A percentile compares a stretch with the other conserved stretches of the same genome.
phyloP scores from a whole-genome alignment of 2,888 invertebrate species.

The Aspidapion aeneum region DNA sequence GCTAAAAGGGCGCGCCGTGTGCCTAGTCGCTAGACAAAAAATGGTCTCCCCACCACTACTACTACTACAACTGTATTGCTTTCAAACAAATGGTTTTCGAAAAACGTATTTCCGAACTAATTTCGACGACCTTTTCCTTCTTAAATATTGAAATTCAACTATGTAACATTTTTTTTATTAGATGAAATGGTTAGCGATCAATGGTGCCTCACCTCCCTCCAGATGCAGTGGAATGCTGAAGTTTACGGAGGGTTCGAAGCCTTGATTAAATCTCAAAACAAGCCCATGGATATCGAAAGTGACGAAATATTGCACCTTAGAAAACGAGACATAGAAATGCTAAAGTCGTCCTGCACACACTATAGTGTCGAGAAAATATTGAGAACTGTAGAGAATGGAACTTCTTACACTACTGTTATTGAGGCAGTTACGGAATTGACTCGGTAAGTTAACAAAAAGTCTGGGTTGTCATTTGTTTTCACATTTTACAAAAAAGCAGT shows the following conservation, averaged over 20 bases:
- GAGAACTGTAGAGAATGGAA: constrained; percentile 60
- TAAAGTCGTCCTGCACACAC: constrained; percentile 54
- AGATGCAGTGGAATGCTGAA: constrained; percentile 48
- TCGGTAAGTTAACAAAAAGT: constrained; percentile 47
- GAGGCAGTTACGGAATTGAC: constrained; percentile 55
- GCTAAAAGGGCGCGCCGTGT: too few relatives aligned
- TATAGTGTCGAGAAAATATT: constrained; percentile 54
- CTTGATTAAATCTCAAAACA: constrained; percentile 37
- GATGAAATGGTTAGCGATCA: constrained; percentile 35
- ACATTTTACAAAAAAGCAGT: too few relatives aligned
- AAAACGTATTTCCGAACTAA: too few relatives aligned
- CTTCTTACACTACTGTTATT: constrained; percentile 56
- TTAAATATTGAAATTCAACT: too few relatives aligned
- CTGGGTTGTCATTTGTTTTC: neutral
- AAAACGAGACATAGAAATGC: constrained; percentile 48
- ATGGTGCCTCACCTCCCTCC: constrained; percentile 43
- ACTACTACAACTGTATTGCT: too few relatives aligned
- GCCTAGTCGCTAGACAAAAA: too few relatives aligned
- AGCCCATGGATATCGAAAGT: constrained; percentile 34
- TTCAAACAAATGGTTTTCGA: too few relatives aligned
- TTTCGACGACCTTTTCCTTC: too few relatives aligned
- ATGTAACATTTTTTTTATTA: constrained; percentile 22
- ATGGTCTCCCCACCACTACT: too few relatives aligned
- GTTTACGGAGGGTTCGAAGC: constrained; percentile 45
- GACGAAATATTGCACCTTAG: constrained; percentile 39